Conservation (phyloP, 2,888 invertebrate genomes). For the Trachelus troglodyta region DNA sequence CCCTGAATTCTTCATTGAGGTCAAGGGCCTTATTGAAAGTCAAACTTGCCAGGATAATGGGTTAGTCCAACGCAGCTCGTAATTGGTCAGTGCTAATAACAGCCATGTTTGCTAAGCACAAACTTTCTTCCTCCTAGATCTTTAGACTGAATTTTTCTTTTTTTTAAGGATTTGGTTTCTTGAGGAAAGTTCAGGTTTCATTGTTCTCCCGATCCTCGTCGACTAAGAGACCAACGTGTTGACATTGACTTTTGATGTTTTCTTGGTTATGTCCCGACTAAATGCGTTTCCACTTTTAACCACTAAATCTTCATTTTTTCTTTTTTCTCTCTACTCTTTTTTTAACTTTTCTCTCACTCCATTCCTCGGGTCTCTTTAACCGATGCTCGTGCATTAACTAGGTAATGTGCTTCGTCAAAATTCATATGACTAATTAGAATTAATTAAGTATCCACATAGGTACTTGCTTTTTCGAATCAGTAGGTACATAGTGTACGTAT, state of each 20-base stretch:
- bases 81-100: slow-evolving; percentile 7
- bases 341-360: slow-evolving; percentile 14
- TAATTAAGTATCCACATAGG: background rate
- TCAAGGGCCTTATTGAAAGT: slow-evolving; percentile 1
- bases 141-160: background rate
- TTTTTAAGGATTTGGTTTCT: background rate
- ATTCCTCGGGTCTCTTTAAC: background rate
- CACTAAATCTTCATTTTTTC: background rate
- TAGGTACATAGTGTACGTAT: no score
- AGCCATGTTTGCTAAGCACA: slow-evolving; percentile 8
- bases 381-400: no score
- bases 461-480: background rate
- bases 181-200: background rate
- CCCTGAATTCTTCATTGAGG: slow-evolving; percentile 8
- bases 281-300: background rate
- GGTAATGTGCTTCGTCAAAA: background rate
- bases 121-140: slow-evolving; percentile 5
- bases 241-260: background rate
- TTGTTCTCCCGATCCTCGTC: background rate
- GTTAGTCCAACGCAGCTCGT: slow-evolving; percentile 9
- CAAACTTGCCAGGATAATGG: slow-evolving; percentile 5
- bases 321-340: background rate
- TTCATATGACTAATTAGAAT: background rate
- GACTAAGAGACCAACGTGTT: background rate
- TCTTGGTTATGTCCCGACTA: background rate